Evolutionary conservation across 2,797 vertebrate genomes (phyloP), one percentile per base, ranked within the genome.

Genomic region (Rhinophrynus dorsalis): DNA sequence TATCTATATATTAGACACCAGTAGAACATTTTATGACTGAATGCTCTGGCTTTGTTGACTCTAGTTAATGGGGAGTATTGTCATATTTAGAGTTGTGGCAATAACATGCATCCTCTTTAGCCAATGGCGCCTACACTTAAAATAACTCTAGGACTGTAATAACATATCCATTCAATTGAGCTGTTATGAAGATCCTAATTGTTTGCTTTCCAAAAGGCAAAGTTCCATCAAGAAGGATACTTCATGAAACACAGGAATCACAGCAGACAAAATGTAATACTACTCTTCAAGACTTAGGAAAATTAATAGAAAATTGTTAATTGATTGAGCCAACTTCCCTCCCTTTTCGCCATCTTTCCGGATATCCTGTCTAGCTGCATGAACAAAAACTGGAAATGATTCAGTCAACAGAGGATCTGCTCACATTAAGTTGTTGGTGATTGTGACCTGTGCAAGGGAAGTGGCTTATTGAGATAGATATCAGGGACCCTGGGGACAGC

Each of bases 371-470:
- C 89, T 90, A 78, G 85, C 81, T 84, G 86, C 80, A 84, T 77
- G 84, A 88, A 91, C 90, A 91, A 91, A 91, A 85, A 85, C 70
- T 82, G 90, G 90, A 91, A 91, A 90, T 91, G 89, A 91, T 91
- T 91, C 87, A 90, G 87, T 82, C 65, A 85, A 88, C 86, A 86
- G 85, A 86, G 81, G 87, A 82, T 86, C 87, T 88, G 85, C 86
- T 89, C 83, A 84, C 82, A 82, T 86, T 86, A 84, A 81, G 83
- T 79, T 80, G 77, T 79, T 85, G 83, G 83, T 82, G 83, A 89
- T 83, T 89, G 78, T 83, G 84, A 81, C 83, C 81, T 73, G 58
- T 84, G 84, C 40, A 85, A 74, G 77, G 88, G 87, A 91, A 91
- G 84, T 85, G 78, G 77, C 82, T 78, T 85, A 82, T 83, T 84